Evolutionary conservation across 2,888 invertebrate genomes (phyloP), one percentile per base, ranked within the genome.

Genomic region (Amblyjoppa proteus): DNA sequence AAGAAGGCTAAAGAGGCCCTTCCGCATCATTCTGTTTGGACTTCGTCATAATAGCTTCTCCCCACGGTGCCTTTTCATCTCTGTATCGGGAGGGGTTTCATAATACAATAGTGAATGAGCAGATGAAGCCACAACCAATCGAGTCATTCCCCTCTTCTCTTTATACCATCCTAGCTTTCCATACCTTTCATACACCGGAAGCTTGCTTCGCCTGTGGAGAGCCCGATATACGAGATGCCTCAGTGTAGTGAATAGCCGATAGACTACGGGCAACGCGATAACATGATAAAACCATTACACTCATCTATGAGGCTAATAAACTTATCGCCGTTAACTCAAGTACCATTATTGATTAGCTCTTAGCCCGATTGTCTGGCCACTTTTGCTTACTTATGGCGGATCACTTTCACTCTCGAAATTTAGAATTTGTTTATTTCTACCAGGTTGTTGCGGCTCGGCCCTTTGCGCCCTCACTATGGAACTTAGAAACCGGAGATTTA

Each of bases 271-370:
- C 75, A 81, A 84, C 51, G 79, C 53, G 75, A 75, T 83, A 91
- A 91, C 91, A 90, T 84, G 90, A 89, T 90, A 91, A 91, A 90
- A 88, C 89, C 91, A 91, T 91, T 91, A 90, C 81, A 75, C 69
- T 64, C 75, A 45, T 73, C 69, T 66, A 20, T 49, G 61, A 69
- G 70, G 66, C 82, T 89, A 90, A 90, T 90, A 88, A 89, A 91
- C 90, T 91, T 90, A 91, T 90, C 89, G 90, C 85, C 85, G 87
- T 88, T 87, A 89, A 90, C 91, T 90, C 90, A 88, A 90, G 89
- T 87, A 89, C 89, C 89, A 89, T 91, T 90, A 88, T 90, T 87
- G 88, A 88, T 87, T 85, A 88, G 90, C 91, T 91, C 90, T 90
- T 88, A 89, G 90, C 85, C 85, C 88, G 88, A 89, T 87, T 89